phyloP scores from a whole-genome alignment of 1,140 invertebrate species.

The Euura saliciscinereae region DNA sequence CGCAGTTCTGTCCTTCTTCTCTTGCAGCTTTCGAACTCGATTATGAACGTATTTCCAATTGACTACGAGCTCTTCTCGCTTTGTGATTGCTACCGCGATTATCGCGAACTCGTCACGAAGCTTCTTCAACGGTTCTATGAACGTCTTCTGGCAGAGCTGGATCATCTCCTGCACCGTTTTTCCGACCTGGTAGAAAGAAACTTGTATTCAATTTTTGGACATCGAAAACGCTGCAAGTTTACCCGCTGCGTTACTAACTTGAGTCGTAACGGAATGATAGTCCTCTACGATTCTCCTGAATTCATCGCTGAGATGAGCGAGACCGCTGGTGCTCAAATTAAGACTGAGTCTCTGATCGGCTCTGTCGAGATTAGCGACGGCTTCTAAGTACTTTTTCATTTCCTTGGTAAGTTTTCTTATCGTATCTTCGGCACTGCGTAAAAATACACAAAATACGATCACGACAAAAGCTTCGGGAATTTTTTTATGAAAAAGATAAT shows the following conservation, averaged over 20 bases:
- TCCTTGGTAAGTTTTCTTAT: constrained; percentile 54
- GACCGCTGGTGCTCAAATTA: constrained; percentile 47
- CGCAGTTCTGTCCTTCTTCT: constrained; percentile 53
- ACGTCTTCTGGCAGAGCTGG: constrained; percentile 43
- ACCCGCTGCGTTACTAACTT: constrained; percentile 33
- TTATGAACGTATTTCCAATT: constrained; percentile 44
- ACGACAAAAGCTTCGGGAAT: background rate
- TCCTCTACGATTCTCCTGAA: constrained; percentile 53
- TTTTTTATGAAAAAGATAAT: background rate
- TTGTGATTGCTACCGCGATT: constrained; percentile 43
- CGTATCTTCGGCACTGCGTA: constrained; percentile 47
- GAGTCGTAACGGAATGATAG: constrained; percentile 53
- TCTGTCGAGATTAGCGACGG: constrained; percentile 42
- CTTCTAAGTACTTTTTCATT: constrained; percentile 51
- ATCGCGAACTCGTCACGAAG: constrained; percentile 48
- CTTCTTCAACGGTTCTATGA: constrained; percentile 57
- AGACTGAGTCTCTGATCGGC: constrained; percentile 50
- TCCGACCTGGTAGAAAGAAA: constrained; percentile 38
- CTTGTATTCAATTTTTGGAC: background rate
- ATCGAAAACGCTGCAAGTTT: too few species aligned
- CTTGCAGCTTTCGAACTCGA: constrained; percentile 51
- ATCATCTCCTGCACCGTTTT: constrained; percentile 48
- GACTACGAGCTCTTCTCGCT: constrained; percentile 51
- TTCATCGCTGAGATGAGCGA: constrained; percentile 49
- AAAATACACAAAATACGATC: constrained; percentile 17